Evolutionary conservation across 2,888 invertebrate genomes (phyloP).

Genomic region (Spialia ferax): DNA sequence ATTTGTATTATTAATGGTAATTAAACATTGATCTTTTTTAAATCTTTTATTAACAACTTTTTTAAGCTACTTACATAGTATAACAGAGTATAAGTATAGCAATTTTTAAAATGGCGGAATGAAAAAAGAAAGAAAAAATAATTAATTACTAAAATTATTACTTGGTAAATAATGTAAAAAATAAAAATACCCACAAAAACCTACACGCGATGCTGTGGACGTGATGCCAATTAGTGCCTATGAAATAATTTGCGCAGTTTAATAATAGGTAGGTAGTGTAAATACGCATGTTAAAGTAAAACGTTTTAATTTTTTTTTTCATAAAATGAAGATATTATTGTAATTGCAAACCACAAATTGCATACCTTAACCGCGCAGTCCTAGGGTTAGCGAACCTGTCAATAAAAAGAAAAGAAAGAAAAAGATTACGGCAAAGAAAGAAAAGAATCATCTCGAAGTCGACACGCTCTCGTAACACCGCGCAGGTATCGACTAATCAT

Average conservation of each 20-base stretch:
- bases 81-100: too few species aligned
- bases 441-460: conserved; percentile 13
- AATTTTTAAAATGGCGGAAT: too few species aligned
- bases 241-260: not conserved
- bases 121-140: too few species aligned
- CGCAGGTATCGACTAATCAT: conserved; percentile 20
- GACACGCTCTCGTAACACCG: conserved; percentile 29
- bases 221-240: not conserved
- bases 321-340: conserved; percentile 34
- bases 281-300: not conserved
- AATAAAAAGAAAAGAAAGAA: conserved; percentile 18
- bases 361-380: conserved; percentile 8
- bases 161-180: too few species aligned
- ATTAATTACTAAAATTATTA: too few species aligned
- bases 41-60: too few species aligned
- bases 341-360: conserved; percentile 33
- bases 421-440: conserved; percentile 9
- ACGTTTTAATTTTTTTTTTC: conserved; percentile 2
- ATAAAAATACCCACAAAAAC: too few species aligned
- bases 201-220: too few species aligned
- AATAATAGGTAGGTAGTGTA: not conserved
- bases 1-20: too few species aligned
- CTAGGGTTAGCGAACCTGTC: conserved; percentile 27
- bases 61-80: too few species aligned
- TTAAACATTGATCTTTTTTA: too few species aligned